These are phyloP conservation scores for Gavialis gangeticus DNA, from an alignment of 2,113 vertebrate genomes.

Conservation along the genomic window DNA sequence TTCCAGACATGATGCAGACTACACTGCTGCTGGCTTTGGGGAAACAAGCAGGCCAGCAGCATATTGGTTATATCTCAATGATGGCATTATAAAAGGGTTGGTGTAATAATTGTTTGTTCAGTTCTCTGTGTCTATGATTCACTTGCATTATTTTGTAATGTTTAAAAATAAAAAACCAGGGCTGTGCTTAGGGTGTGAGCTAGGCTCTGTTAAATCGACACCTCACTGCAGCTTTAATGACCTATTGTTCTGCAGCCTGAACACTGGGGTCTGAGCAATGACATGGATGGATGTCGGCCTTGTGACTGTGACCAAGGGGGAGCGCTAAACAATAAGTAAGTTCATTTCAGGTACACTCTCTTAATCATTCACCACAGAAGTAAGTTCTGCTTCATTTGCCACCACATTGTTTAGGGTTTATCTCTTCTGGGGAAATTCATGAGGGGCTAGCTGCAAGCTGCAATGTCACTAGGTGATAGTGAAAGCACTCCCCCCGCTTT, in stretches of 20 bases:
- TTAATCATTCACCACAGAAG: background rate
- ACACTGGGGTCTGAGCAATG: slow-evolving; percentile 97
- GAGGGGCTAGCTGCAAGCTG: background rate
- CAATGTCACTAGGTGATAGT: background rate
- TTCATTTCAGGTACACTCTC: background rate
- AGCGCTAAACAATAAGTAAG: slow-evolving; percentile 92
- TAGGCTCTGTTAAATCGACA: accelerated
- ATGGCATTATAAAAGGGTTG: background rate
- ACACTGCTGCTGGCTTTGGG: background rate
- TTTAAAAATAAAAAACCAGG: background rate
- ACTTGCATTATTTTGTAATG: background rate
- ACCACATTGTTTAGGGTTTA: background rate
- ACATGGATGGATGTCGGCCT: slow-evolving; percentile 93
- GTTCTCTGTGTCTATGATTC: background rate
- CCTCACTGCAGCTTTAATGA: background rate
- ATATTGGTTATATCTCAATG: background rate
- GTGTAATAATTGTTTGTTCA: background rate
- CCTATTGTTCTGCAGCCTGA: slow-evolving; percentile 83
- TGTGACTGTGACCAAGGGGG: slow-evolving; percentile 97
- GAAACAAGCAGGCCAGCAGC: background rate
- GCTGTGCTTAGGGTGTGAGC: background rate
- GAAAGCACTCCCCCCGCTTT: accelerated
- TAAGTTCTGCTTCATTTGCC: accelerated
- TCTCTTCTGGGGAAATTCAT: background rate
- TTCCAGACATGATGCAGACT: background rate